phyloP scores from a whole-genome alignment of 2,888 invertebrate genomes.

The Microctonus brassicae region DNA sequence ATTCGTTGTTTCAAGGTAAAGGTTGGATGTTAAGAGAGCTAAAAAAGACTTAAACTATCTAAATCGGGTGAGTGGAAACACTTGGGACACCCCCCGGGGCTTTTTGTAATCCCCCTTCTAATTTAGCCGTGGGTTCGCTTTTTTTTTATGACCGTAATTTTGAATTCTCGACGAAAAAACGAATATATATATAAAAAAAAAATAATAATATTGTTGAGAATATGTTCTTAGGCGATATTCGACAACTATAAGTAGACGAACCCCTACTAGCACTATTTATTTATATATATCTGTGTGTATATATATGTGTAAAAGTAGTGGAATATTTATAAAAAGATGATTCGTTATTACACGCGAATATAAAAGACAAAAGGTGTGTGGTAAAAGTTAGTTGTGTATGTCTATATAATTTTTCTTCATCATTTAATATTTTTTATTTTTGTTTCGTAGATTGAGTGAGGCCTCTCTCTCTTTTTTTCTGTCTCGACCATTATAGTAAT shows the following conservation, averaged over 20 bases:
- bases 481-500: slow-evolving; percentile 67
- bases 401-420: not conserved
- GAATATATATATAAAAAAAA: slow-evolving; percentile 51
- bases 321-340: not conserved
- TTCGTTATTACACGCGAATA: not conserved
- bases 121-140: slow-evolving; percentile 56
- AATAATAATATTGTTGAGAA: slow-evolving; percentile 17
- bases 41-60: not conserved
- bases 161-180: slow-evolving; percentile 60
- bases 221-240: slow-evolving; percentile 1
- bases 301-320: not conserved
- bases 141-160: slow-evolving; percentile 68
- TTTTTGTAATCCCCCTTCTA: slow-evolving; percentile 52
- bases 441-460: slow-evolving; percentile 36
- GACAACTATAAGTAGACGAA: not conserved
- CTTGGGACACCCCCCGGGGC: slow-evolving; percentile 51
- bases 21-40: slow-evolving; percentile 20
- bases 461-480: no score
- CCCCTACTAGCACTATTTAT: not conserved
- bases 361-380: not conserved
- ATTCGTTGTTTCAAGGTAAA: slow-evolving; percentile 34
- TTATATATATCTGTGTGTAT: not conserved
- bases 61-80: not conserved
- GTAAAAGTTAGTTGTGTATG: not conserved
- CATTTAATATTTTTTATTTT: not conserved